Evolutionary conservation across 1,140 invertebrate species (phyloP).

Genomic region (Drosophila neocordata): DNA sequence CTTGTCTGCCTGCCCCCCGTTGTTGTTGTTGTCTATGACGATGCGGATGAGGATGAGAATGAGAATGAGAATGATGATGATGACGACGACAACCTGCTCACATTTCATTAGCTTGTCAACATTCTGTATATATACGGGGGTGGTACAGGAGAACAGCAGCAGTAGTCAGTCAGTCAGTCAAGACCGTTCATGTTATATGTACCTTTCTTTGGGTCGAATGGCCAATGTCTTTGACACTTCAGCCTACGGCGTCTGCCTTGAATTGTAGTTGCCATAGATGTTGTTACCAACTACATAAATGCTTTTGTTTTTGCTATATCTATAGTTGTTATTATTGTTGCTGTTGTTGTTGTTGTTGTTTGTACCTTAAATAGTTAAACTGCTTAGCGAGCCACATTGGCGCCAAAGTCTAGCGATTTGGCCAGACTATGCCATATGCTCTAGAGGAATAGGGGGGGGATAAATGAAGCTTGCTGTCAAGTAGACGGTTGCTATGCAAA

Average conservation of each 20-base stretch:
- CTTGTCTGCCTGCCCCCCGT: not conserved
- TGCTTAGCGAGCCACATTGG: constrained; percentile 62
- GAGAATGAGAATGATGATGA: not conserved
- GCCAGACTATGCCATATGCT: constrained; percentile 53
- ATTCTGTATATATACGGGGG: constrained; percentile 36
- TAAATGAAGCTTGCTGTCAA: constrained; percentile 6
- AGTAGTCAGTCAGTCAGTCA: not conserved
- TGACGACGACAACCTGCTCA: constrained; percentile 51
- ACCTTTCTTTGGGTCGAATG: constrained; percentile 25
- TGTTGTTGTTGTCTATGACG: not conserved
- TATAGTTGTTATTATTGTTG: constrained; percentile 8
- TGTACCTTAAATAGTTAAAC: constrained; percentile 69
- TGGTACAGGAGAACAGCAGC: not conserved
- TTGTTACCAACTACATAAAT: not conserved
- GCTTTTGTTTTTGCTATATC: constrained; percentile 10
- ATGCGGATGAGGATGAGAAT: not conserved
- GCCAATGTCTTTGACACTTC: constrained; percentile 75
- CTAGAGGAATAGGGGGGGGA: not conserved
- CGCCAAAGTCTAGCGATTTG: constrained; percentile 49
- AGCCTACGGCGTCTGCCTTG: constrained; percentile 54
- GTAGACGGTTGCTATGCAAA: constrained; percentile 72
- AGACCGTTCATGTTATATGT: not conserved
- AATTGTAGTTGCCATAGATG: constrained; percentile 70
- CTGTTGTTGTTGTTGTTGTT: constrained; percentile 49
- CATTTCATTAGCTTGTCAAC: constrained; percentile 80